phyloP scores from a whole-genome alignment of 2,113 vertebrate species.

The Monopterus albus region DNA sequence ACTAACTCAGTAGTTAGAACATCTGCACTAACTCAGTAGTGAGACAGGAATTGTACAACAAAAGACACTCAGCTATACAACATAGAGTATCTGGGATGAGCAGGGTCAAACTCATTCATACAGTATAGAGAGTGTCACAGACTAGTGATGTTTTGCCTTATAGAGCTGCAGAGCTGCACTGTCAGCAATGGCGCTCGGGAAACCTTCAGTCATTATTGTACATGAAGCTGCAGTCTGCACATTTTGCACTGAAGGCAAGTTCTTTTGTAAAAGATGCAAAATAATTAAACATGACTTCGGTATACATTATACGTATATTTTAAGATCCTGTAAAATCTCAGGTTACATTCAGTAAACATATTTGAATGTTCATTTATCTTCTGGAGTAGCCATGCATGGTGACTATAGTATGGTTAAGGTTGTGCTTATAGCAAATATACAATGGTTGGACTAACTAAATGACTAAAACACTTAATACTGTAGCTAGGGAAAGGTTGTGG shows the following conservation, averaged over 20 bases:
- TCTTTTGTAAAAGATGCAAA: too few relatives aligned
- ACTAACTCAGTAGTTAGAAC: conserved; percentile 5
- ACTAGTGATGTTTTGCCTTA: background rate
- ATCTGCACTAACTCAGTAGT: conserved; percentile 11
- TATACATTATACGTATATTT: too few relatives aligned
- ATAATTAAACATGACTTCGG: too few relatives aligned
- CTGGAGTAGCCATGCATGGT: background rate
- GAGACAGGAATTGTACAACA: conserved; percentile 56
- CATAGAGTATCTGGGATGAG: conserved; percentile 57
- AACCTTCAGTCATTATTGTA: conserved; percentile 11
- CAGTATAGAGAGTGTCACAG: background rate
- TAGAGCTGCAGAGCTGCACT: background rate
- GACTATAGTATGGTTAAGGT: background rate
- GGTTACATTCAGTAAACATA: too few relatives aligned
- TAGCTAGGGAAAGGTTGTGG: too few relatives aligned
- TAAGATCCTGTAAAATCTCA: too few relatives aligned
- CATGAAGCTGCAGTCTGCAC: background rate
- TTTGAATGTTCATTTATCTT: too few relatives aligned
- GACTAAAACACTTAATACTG: too few relatives aligned
- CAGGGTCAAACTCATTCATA: conserved; percentile 48
- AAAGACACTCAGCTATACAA: conserved; percentile 49
- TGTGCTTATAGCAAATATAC: too few relatives aligned
- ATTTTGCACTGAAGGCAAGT: too few relatives aligned
- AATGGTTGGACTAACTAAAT: too few relatives aligned
- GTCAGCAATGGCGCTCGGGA: background rate